phyloP scores from a whole-genome alignment of 1,140 invertebrate species.

The Drosophila ananassae region DNA sequence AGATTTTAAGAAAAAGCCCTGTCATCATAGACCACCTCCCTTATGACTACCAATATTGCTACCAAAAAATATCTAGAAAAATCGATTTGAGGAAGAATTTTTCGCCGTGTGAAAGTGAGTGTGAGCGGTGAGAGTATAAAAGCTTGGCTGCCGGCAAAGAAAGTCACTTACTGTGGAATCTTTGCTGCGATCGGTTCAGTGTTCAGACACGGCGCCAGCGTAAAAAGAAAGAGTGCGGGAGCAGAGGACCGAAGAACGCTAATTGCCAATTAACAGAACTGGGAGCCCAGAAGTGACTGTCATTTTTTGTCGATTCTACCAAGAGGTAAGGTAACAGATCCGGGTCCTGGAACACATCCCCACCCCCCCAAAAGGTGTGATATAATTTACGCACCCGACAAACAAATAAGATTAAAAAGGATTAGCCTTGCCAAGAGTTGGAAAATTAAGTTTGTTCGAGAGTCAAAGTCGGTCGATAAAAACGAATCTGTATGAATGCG shows the following conservation, averaged over 20 bases:
- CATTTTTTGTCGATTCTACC: constrained; percentile 21
- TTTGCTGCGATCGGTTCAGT: constrained; percentile 60
- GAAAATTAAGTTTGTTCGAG: constrained; percentile 41
- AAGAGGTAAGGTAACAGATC: constrained; percentile 26
- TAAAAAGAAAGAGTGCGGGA: constrained; percentile 17
- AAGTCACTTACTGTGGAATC: constrained; percentile 64
- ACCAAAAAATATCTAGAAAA: neutral
- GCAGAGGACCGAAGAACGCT: constrained; percentile 21
- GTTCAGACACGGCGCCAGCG: constrained; percentile 16
- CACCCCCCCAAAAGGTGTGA: constrained; percentile 28
- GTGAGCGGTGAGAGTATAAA: constrained; percentile 56
- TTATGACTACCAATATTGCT: neutral
- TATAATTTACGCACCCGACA: constrained; percentile 62
- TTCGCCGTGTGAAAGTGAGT: constrained; percentile 4
- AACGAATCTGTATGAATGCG: constrained; percentile 5
- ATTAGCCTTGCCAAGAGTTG: constrained; percentile 56
- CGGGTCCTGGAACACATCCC: constrained; percentile 12
- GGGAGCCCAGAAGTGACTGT: constrained; percentile 10
- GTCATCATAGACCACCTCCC: neutral
- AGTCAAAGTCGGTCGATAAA: constrained; percentile 41
- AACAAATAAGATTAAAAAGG: constrained; percentile 21
- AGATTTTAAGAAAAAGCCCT: no score
- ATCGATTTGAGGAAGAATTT: neutral
- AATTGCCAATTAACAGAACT: constrained; percentile 25
- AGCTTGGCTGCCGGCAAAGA: constrained; percentile 37